phyloP scores from a whole-genome alignment of 2,888 invertebrate genomes.

The Agonum fuliginosum region DNA sequence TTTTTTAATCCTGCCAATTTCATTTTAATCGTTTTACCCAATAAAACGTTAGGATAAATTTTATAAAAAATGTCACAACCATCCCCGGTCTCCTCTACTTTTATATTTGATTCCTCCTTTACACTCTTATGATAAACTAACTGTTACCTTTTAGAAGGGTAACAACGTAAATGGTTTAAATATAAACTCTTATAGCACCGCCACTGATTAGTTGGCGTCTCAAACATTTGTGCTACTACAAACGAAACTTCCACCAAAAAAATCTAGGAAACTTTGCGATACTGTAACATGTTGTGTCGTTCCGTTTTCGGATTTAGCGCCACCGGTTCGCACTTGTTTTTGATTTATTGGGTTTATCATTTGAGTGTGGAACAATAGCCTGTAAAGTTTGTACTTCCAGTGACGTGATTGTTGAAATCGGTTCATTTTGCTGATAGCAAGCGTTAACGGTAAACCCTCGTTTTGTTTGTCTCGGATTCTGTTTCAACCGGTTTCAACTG shows the following conservation, averaged over 20 bases:
- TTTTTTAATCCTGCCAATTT: no score
- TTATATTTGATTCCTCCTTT: no score
- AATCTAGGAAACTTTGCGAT: constrained; percentile 28
- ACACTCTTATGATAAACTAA: no score
- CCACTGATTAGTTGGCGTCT: no score
- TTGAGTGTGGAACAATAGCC: constrained; percentile 24
- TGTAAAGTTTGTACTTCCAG: constrained; percentile 29
- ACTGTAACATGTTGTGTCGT: constrained; percentile 43
- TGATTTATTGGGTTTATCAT: constrained; percentile 55
- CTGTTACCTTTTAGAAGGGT: no score
- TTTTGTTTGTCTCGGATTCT: constrained; percentile 26
- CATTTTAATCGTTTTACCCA: no score
- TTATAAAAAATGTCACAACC: no score
- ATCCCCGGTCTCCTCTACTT: no score
- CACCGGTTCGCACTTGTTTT: constrained; percentile 42
- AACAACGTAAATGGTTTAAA: no score
- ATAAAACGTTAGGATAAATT: no score
- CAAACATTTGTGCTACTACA: constrained; percentile 24
- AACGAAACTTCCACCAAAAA: constrained; percentile 3
- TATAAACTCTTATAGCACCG: no score
- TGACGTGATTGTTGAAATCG: constrained; percentile 24
- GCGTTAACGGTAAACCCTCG: constrained; percentile 11
- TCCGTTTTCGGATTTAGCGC: constrained; percentile 45
- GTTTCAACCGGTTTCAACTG: constrained; percentile 7
- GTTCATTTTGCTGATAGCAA: not conserved